Evolutionary conservation across 2,113 vertebrate species (phyloP).

Genomic region (Anhinga anhinga): DNA sequence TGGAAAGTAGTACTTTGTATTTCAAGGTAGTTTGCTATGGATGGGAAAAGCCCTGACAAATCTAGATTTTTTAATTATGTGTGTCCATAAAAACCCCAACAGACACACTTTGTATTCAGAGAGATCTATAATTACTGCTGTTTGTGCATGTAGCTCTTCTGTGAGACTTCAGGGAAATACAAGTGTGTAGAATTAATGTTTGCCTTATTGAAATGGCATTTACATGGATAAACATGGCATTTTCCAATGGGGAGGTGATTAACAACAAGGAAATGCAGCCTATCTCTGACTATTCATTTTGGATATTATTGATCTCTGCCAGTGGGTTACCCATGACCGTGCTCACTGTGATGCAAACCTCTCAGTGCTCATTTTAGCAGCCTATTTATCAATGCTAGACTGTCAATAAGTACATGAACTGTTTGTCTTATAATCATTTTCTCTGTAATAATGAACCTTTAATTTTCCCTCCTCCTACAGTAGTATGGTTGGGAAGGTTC

Average conservation of each 20-base stretch:
- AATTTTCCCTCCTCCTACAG: background rate
- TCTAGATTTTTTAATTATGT: background rate
- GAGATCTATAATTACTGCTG: background rate
- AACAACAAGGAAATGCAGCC: background rate
- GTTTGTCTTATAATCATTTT: background rate
- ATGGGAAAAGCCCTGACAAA: background rate
- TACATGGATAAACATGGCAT: background rate
- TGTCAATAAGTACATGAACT: background rate
- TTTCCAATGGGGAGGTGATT: background rate
- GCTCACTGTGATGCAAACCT: background rate
- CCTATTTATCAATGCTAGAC: background rate
- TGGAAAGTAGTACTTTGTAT: rapidly evolving
- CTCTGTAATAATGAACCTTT: background rate
- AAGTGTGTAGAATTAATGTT: background rate
- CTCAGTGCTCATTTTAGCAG: background rate
- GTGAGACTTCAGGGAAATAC: background rate
- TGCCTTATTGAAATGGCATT: background rate
- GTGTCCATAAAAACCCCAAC: background rate
- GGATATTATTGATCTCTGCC: background rate
- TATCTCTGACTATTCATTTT: background rate
- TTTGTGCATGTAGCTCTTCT: background rate
- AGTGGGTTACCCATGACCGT: background rate
- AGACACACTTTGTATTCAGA: background rate
- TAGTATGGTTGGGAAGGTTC: background rate
- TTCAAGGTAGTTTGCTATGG: background rate